phyloP scores from a whole-genome alignment of 2,888 invertebrate genomes.

The Thyatira batis region DNA sequence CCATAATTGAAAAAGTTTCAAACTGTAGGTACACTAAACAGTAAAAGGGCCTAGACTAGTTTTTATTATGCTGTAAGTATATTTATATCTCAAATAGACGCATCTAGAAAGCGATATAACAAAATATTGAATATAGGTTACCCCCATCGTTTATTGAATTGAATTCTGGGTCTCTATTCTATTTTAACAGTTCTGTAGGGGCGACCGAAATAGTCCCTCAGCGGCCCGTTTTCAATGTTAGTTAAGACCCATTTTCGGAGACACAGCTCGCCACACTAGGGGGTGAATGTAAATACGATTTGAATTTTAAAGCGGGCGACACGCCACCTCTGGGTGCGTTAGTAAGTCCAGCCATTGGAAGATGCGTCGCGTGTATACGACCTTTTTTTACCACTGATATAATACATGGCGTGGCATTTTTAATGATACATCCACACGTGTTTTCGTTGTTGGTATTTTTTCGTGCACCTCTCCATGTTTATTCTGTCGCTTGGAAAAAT shows the following conservation, averaged over 20 bases:
- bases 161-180: slow-evolving; percentile 64
- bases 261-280: slow-evolving; percentile 48
- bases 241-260: slow-evolving; percentile 61
- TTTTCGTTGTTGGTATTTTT: background rate
- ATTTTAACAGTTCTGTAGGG: slow-evolving; percentile 69
- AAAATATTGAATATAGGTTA: slow-evolving; percentile 38
- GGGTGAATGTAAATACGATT: slow-evolving; percentile 75
- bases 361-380: slow-evolving; percentile 23
- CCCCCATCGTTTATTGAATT: slow-evolving; percentile 59
- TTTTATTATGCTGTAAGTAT: background rate
- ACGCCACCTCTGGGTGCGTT: slow-evolving; percentile 30
- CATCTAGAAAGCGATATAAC: slow-evolving; percentile 21
- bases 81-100: background rate
- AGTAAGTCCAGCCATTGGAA: slow-evolving; percentile 10
- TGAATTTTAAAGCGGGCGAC: slow-evolving; percentile 68
- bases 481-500: background rate
- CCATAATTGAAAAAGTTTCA: background rate
- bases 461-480: background rate
- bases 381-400: slow-evolving; percentile 25
- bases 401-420: slow-evolving; percentile 16
- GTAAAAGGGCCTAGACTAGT: too few relatives aligned
- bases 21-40: too few relatives aligned
- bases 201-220: slow-evolving; percentile 67
- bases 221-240: slow-evolving; percentile 56
- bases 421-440: slow-evolving; percentile 2